A percentile compares a stretch with the other conserved stretches of the same genome.
Evolutionary conservation across 2,797 vertebrate species (phyloP).

Genomic region (Rhadinocentrus ornatus): DNA sequence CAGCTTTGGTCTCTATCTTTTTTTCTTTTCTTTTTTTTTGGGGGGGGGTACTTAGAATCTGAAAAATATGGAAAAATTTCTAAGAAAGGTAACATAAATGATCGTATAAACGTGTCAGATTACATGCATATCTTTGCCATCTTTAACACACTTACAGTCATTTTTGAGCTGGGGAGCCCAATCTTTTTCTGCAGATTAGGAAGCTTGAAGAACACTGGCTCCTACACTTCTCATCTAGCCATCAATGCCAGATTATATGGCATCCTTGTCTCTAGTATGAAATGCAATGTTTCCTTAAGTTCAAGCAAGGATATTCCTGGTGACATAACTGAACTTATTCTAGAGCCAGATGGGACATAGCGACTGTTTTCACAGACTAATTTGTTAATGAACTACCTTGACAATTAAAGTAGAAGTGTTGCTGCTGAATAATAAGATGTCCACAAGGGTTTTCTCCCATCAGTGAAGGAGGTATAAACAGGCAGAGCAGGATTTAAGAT

Average conservation of each 20-base stretch:
- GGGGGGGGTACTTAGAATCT: not conserved
- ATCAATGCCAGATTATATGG: not conserved
- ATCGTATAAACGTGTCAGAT: not conserved
- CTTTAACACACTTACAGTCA: not conserved
- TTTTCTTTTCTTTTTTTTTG: no score
- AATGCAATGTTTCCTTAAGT: not conserved
- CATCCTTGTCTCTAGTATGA: not conserved
- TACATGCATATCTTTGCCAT: not conserved
- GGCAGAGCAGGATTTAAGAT: not conserved
- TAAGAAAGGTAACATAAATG: not conserved
- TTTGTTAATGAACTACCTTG: not conserved
- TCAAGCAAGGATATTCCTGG: not conserved
- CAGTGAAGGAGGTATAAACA: not conserved
- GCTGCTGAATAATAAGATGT: not conserved
- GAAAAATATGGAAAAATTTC: not conserved
- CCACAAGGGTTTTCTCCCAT: constrained; percentile 2
- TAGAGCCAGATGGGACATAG: not conserved
- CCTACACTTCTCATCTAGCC: not conserved
- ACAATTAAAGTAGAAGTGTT: constrained; percentile 7
- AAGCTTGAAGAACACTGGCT: not conserved
- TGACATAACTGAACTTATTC: not conserved
- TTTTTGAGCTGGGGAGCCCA: not conserved
- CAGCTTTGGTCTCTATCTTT: not conserved
- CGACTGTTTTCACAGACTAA: constrained; percentile 1
- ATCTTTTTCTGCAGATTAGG: not conserved